phyloP scores from a whole-genome alignment of 2,113 vertebrate genomes.

The Bathybates hornii region DNA sequence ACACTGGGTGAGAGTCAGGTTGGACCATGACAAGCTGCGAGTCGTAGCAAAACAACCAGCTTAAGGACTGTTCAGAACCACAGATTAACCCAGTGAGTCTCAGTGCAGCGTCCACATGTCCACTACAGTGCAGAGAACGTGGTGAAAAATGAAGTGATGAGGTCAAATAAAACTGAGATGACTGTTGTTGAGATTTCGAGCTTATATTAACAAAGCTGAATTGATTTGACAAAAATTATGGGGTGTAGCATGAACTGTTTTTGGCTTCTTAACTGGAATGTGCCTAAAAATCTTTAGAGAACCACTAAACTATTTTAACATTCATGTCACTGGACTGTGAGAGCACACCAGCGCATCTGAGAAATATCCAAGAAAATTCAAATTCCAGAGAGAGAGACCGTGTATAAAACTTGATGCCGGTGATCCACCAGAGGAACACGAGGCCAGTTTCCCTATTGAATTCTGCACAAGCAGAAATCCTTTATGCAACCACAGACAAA shows the following conservation, averaged over 20 bases:
- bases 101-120: not conserved
- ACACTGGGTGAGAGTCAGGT: not conserved
- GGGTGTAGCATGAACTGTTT: not conserved
- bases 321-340: not conserved
- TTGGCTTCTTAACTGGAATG: not conserved
- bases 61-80: not conserved
- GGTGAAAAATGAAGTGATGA: not conserved
- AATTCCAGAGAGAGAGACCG: not conserved
- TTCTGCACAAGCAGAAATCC: not conserved
- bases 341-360: not conserved
- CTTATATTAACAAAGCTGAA: not conserved
- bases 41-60: not conserved
- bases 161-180: not conserved
- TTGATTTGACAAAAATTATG: not conserved
- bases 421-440: not conserved
- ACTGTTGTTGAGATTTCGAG: not conserved
- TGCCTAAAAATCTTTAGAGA: not conserved
- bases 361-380: not conserved
- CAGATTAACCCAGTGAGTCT: not conserved
- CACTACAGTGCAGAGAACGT: not conserved
- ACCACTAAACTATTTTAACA: not conserved
- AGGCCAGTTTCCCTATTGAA: accelerated
- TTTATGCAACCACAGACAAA: not conserved
- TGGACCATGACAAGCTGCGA: not conserved
- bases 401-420: not conserved